Evolutionary conservation across 2,797 vertebrate genomes (phyloP).

Genomic region (Takifugu ocellatus): DNA sequence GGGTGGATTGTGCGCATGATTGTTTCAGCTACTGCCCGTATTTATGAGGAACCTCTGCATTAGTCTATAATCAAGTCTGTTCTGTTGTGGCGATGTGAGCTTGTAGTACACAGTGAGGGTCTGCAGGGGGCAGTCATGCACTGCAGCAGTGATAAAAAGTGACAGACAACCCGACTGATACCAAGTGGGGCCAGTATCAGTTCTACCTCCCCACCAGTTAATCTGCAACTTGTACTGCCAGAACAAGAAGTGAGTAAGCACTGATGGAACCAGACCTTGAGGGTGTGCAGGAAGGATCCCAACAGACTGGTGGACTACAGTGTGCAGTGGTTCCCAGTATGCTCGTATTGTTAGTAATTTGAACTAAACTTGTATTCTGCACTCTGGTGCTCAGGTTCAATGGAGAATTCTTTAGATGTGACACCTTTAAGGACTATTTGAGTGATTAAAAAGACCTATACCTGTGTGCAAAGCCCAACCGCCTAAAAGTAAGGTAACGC

Average conservation of each 20-base stretch:
- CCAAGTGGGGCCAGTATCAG: slow-evolving; percentile 43
- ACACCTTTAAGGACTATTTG: not conserved
- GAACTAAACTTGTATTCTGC: not conserved
- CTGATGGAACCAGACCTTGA: slow-evolving; percentile 38
- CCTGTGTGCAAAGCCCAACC: too few relatives aligned
- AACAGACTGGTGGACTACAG: slow-evolving; percentile 31
- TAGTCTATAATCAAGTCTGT: not conserved
- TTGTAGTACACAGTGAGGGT: slow-evolving; percentile 39
- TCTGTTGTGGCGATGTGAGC: not conserved
- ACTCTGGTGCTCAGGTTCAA: not conserved
- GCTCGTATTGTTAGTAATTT: slow-evolving; percentile 25
- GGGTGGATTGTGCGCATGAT: slow-evolving; percentile 7
- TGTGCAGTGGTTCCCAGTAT: slow-evolving; percentile 38
- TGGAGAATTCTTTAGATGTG: not conserved
- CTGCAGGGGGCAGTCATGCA: slow-evolving; percentile 68
- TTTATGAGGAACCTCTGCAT: not conserved
- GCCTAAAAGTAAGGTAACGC: too few relatives aligned
- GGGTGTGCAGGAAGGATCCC: slow-evolving; percentile 37
- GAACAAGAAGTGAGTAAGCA: slow-evolving; percentile 33
- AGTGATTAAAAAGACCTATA: too few relatives aligned
- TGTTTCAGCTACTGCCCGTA: not conserved
- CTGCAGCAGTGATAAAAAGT: slow-evolving; percentile 47
- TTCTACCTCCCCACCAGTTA: slow-evolving; percentile 37
- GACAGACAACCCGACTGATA: slow-evolving; percentile 42
- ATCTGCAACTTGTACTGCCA: slow-evolving; percentile 13